These are phyloP conservation scores for Leptinotarsa texana DNA, from an alignment of 1,140 invertebrate species.

Conservation along the genomic window DNA sequence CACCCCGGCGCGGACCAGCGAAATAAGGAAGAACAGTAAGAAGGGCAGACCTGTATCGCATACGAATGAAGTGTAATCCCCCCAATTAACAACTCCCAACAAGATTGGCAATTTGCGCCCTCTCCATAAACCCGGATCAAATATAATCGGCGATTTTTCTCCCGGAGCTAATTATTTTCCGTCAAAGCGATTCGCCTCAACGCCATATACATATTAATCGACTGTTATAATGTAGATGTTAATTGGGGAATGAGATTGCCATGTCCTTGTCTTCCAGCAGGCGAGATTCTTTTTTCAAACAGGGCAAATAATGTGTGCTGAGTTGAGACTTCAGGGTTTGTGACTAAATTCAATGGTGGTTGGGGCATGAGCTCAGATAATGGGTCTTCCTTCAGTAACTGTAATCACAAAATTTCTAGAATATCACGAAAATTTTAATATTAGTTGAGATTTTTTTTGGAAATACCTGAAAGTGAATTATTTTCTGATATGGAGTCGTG, in stretches of 20 bases:
- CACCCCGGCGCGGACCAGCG: neutral
- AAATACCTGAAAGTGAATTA: no score
- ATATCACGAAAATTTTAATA: no score
- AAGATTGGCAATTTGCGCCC: slow-evolving; percentile 54
- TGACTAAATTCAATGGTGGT: no score
- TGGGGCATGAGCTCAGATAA: no score
- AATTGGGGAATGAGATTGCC: slow-evolving; percentile 15
- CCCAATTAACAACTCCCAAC: slow-evolving; percentile 54
- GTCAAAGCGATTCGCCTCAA: slow-evolving; percentile 48
- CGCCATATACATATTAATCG: slow-evolving; percentile 51
- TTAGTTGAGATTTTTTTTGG: no score
- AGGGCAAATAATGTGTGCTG: no score
- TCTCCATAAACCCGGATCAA: slow-evolving; percentile 49
- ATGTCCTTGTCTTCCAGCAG: no score
- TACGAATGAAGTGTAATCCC: slow-evolving; percentile 51
- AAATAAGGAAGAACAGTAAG: slow-evolving; percentile 24
- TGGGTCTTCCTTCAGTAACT: no score
- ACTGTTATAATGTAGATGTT: slow-evolving; percentile 23
- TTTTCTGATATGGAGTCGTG: no score
- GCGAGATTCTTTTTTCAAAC: no score
- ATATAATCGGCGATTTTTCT: slow-evolving; percentile 54
- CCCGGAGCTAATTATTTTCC: slow-evolving; percentile 52
- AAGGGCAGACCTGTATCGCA: slow-evolving; percentile 46
- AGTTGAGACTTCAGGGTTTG: no score
- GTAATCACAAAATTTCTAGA: no score